Base-by-base conservation (phyloP, 2,888 invertebrate species). In the Aricia artaxerxes region DNA sequence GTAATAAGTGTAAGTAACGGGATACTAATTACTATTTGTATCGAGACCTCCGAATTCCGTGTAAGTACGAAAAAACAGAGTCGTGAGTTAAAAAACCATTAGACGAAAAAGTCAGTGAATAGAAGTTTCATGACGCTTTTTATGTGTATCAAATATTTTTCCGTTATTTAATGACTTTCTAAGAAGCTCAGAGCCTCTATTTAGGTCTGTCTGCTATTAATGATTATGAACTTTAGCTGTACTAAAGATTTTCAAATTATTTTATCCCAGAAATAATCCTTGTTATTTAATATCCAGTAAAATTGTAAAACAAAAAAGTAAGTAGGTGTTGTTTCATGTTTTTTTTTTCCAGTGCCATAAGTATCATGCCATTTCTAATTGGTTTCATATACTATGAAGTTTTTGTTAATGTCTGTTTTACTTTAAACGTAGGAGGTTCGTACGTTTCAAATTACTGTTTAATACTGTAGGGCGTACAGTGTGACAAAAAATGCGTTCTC, bases 1-100 rank as follows among this genome's bases (percentile, higher is more conserved):
- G 83, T 82, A 84, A 90, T 89, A 91, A 88, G 86, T 87, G 87
- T 86, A 83, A 85, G 84, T 89, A 92, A 92, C 92, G 90, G 93
- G 91, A 92, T 89, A 92, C 88, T 92, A 92, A 93, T 92, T 92
- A 92, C 88, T 87, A 88, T 89, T 87, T 88, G 90, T 90, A 91
- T 89, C 90, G 89, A 92, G 91, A 92, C 86, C 84, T 82, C 87
- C 89, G 91, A 92, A 79, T 81, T 82, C 85, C 87, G 87, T 84
- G 86, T 87, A 88, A 88, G 88, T 86, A 88, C 86, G 87, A 88
- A 92, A 92, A 93, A 92, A 92, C 87, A 83, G 83, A 88, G 86
- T 91, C 91, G 91, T 91, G 90, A 90, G 85, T 85, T 87, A 86
- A 88, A 89, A 87, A 88, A 89, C 88, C 90, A 87, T 85, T 87